Percentiles rank a stretch among this genome's conserved stretches.
Conservation (phyloP, 2,888 invertebrate genomes). For the Dynastes hyllus region DNA sequence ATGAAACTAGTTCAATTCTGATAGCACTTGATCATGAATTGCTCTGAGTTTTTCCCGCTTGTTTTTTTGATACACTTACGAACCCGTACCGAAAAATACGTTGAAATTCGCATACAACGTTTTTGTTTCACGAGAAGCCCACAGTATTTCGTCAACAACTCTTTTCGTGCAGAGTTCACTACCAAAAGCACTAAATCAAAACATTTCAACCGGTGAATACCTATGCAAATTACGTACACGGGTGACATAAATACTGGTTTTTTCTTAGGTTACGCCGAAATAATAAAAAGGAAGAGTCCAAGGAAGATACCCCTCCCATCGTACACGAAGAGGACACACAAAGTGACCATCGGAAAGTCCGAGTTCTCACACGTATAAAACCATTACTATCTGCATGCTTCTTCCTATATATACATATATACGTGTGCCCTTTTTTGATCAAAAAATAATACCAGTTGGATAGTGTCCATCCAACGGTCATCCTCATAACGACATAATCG, state of each 20-base stretch:
- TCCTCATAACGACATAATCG: slow-evolving; percentile 72
- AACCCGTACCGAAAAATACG: slow-evolving; percentile 17
- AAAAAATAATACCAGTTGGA: slow-evolving; percentile 51
- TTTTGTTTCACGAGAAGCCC: slow-evolving; percentile 21
- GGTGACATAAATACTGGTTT: slow-evolving; percentile 46
- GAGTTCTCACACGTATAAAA: slow-evolving; percentile 67
- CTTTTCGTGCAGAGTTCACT: slow-evolving; percentile 33
- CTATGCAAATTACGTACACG: slow-evolving; percentile 68
- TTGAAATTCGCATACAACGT: slow-evolving; percentile 32
- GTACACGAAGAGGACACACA: slow-evolving; percentile 54
- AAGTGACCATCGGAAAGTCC: slow-evolving; percentile 62
- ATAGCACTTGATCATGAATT: no score
- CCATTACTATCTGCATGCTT: background rate
- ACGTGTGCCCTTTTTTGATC: slow-evolving; percentile 34
- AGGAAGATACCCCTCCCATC: slow-evolving; percentile 39
- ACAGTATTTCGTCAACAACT: slow-evolving; percentile 47
- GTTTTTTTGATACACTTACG: background rate
- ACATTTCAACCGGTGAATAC: slow-evolving; percentile 69
- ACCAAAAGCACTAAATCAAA: slow-evolving; percentile 66
- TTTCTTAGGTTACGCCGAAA: slow-evolving; percentile 26
- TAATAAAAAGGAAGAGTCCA: slow-evolving; percentile 12
- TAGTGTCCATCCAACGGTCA: slow-evolving; percentile 66
- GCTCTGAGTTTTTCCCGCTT: background rate
- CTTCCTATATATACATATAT: slow-evolving; percentile 9
- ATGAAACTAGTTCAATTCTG: no score